phyloP scores from a whole-genome alignment of 1,140 invertebrate genomes.

The Drosophila truncata region DNA sequence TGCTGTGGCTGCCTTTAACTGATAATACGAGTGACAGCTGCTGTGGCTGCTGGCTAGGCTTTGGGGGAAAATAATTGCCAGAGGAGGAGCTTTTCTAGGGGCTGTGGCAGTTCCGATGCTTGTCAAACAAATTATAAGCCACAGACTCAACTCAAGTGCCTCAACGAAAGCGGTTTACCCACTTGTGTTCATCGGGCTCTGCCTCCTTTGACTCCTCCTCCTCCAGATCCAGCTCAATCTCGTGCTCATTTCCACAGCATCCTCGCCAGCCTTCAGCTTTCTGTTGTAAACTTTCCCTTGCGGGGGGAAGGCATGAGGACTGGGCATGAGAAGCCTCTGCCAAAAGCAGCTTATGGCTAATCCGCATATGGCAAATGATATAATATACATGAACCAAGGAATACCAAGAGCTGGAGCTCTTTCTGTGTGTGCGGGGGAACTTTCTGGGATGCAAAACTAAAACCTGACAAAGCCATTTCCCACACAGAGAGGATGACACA shows the following conservation, averaged over 20 bases:
- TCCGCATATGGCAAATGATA: constrained; percentile 81
- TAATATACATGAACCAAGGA: constrained; percentile 52
- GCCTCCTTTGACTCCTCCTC: constrained; percentile 1
- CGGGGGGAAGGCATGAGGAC: constrained; percentile 19
- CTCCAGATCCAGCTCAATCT: constrained; percentile 12
- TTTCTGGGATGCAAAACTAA: constrained; percentile 41
- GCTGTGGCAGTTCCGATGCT: constrained; percentile 65
- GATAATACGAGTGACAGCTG: background rate
- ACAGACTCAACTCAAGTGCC: constrained; percentile 60
- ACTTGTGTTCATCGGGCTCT: constrained; percentile 42
- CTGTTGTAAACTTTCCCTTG: constrained; percentile 62
- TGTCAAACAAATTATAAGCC: constrained; percentile 81
- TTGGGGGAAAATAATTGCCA: constrained; percentile 8
- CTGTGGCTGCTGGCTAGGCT: background rate
- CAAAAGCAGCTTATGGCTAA: constrained; percentile 71
- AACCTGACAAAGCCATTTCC: constrained; percentile 71
- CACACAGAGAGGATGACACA: constrained; percentile 61
- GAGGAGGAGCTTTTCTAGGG: background rate
- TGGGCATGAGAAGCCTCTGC: constrained; percentile 16
- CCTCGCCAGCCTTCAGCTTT: constrained; percentile 21
- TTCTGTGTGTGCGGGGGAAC: constrained; percentile 21
- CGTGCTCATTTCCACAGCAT: constrained; percentile 26
- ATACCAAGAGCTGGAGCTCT: background rate
- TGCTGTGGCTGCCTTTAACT: background rate
- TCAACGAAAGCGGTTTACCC: constrained; percentile 66